Evolutionary conservation across 1,140 invertebrate species (phyloP).

Genomic region (Pseudomyrmex sp.): DNA sequence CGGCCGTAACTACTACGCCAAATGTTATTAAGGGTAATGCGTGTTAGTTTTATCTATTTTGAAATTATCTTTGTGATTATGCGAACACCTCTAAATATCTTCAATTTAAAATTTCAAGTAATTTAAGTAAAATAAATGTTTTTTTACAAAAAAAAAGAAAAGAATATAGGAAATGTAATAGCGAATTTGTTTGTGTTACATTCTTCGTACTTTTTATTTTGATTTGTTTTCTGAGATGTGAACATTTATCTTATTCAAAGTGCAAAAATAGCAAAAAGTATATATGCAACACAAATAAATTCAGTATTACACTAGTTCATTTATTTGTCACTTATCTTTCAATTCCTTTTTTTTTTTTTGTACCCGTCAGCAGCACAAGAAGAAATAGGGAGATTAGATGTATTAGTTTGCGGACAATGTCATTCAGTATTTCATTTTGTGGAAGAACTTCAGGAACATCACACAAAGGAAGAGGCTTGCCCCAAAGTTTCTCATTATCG

Average conservation of each 20-base stretch:
- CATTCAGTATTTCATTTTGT: slow-evolving; percentile 92
- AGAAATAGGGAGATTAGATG: slow-evolving; percentile 90
- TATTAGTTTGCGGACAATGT: slow-evolving; percentile 92
- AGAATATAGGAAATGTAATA: background rate
- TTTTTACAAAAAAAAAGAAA: background rate
- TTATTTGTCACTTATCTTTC: background rate
- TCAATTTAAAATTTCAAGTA: too few relatives aligned
- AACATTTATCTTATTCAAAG: too few relatives aligned
- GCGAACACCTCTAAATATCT: too few relatives aligned
- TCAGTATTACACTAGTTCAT: background rate
- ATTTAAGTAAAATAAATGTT: background rate
- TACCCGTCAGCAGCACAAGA: slow-evolving; percentile 88
- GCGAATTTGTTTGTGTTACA: too few relatives aligned
- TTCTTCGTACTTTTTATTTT: too few relatives aligned
- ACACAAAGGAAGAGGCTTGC: slow-evolving; percentile 80
- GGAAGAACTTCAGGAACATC: slow-evolving; percentile 91
- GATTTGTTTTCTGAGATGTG: too few relatives aligned
- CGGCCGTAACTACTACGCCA: slow-evolving; percentile 89
- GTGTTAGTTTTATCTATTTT: too few relatives aligned
- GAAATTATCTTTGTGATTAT: background rate
- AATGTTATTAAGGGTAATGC: slow-evolving; percentile 87
- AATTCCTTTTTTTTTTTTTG: slow-evolving; percentile 9
- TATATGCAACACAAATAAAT: too few relatives aligned
- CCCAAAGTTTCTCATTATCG: slow-evolving; percentile 81
- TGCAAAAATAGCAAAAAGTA: too few relatives aligned